Conservation (phyloP, 2,797 vertebrate species). For the Anolis apletophallus region DNA sequence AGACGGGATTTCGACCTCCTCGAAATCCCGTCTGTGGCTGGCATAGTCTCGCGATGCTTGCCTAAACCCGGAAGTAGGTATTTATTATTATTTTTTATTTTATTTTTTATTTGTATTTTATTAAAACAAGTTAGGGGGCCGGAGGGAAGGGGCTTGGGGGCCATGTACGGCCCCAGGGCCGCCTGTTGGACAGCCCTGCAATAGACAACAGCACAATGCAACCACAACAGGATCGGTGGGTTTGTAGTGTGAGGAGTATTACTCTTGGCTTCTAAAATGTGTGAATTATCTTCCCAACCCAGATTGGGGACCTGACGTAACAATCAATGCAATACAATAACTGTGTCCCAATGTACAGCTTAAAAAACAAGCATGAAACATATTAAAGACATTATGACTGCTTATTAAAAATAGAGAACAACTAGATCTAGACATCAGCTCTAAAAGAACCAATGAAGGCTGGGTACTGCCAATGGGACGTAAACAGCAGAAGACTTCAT, state of each 20-base stretch:
- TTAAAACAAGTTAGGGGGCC: too few relatives aligned
- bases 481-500: not conserved
- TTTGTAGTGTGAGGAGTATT: not conserved
- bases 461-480: not conserved
- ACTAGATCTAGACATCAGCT: not conserved
- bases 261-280: not conserved
- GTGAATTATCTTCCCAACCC: not conserved
- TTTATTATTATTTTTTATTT: too few relatives aligned
- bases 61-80: too few relatives aligned
- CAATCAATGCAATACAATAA: not conserved
- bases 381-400: not conserved
- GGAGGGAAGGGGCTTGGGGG: too few relatives aligned
- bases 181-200: too few relatives aligned
- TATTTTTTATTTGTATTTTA: too few relatives aligned
- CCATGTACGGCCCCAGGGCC: too few relatives aligned
- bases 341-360: not conserved
- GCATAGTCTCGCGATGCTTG: too few relatives aligned
- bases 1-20: too few relatives aligned
- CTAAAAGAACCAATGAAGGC: not conserved
- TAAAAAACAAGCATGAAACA: not conserved
- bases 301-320: not conserved
- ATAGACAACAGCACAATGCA: not conserved
- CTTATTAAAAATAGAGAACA: not conserved
- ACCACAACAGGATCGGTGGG: not conserved
- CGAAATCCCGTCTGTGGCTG: too few relatives aligned